A percentile compares a stretch with the other conserved stretches of the same genome.
These are phyloP conservation scores for Nymphicus hollandicus DNA, from an alignment of 2,113 vertebrate species.

Conservation along the genomic window DNA sequence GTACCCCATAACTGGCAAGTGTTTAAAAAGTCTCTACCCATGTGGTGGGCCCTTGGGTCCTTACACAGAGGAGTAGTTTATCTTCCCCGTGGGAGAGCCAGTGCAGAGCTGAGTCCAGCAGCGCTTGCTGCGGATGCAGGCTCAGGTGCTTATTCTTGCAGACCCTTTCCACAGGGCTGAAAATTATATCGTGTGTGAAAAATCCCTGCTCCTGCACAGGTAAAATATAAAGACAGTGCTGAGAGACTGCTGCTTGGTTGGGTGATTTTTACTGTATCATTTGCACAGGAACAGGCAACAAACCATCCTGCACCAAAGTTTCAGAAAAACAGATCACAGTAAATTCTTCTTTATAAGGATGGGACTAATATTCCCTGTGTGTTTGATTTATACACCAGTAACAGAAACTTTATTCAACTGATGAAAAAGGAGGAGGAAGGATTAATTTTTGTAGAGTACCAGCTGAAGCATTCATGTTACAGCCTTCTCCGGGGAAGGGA, in stretches of 20 bases:
- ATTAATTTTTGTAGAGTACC: background rate
- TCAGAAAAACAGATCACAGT: slow-evolving; percentile 39
- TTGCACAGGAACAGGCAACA: slow-evolving; percentile 31
- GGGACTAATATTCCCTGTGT: slow-evolving; percentile 11
- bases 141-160: background rate
- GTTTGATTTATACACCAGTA: slow-evolving; percentile 22
- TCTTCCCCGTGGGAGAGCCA: background rate
- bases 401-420: slow-evolving; percentile 39
- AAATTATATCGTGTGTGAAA: background rate
- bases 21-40: background rate
- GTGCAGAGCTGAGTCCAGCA: background rate
- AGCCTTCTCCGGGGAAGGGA: background rate
- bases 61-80: background rate
- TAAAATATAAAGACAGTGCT: slow-evolving; percentile 33
- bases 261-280: slow-evolving; percentile 58
- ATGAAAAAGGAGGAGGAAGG: slow-evolving; percentile 17
- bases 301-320: background rate
- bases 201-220: background rate
- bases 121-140: background rate
- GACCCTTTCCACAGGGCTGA: background rate
- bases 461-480: background rate
- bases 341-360: slow-evolving; percentile 62
- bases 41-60: background rate
- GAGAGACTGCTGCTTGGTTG: background rate
- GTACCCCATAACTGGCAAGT: background rate